Evolutionary conservation across 2,113 vertebrate genomes (phyloP), one percentile per base, ranked within the genome.

Genomic region (Aramus guarauna): DNA sequence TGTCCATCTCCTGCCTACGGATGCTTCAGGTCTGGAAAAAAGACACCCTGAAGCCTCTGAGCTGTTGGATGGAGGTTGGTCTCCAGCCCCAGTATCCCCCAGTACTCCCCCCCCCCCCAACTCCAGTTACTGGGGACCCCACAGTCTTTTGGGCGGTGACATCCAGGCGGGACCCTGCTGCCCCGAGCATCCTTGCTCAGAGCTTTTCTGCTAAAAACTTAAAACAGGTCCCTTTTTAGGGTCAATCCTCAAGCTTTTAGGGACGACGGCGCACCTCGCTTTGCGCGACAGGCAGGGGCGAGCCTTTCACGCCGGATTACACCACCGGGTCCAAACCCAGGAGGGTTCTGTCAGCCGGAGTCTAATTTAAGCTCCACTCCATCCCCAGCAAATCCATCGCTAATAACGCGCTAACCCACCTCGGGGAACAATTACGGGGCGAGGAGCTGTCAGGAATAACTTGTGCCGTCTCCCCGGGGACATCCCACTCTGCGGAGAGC

Each of bases 121-220:
- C 5, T 23, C 15, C 10, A 5, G 6, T 9, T 29, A 9, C 39
- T 50, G 36, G 36, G 76, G 20, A 47, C 17, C 15, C 19, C 5
- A 0, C 7, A 4, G 11, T 5, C 14, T 24, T 69, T 20, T 47
- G 30, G 43, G 41, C 0, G 9, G 30, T 1, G 15, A 14, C 39
- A 9, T 18, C 64, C 72, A 56, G 43, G 32, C 2, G 0, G 37
- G 39, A 34, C 24, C 62, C 41, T 4, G 20, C 71, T 39, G 39
- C 41, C 24, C 36, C 2, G 3, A 64, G 37, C 50, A 17, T 15
- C 71, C 52, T 41, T 15, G 2, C 47, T 12, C 24, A 2, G 27
- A 8, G 55, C 9, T 10, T 29, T 60, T 8, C 39, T 14, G 50
- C 58, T 47, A 45, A 3, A 72, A 41, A 0, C 11, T 47, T 52